These are phyloP conservation scores for Cactoblastis cactorum DNA, from an alignment of 2,888 invertebrate species.

Conservation along the genomic window DNA sequence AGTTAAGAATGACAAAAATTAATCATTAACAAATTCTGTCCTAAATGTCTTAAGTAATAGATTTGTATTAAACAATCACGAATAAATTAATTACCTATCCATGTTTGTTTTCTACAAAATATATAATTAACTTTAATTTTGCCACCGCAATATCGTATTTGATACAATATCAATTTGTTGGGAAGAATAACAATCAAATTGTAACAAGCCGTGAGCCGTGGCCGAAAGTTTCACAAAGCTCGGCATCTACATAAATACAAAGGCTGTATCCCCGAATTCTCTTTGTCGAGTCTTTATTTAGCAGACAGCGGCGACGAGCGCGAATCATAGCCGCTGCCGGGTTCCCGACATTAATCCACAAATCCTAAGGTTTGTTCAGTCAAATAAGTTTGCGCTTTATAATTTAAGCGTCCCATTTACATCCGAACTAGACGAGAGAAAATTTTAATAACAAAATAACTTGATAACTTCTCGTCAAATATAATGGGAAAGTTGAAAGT, in stretches of 20 bases:
- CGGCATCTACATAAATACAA: constrained; percentile 20
- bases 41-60: no score
- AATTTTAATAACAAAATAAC: constrained; percentile 79
- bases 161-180: neutral
- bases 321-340: constrained; percentile 41
- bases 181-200: constrained; percentile 9
- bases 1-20: no score
- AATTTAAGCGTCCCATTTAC: constrained; percentile 72
- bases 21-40: no score
- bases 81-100: no score
- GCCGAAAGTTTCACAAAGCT: constrained; percentile 16
- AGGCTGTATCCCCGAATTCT: constrained; percentile 26
- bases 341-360: constrained; percentile 65
- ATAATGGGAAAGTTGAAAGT: constrained; percentile 77
- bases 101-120: neutral
- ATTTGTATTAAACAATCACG: no score
- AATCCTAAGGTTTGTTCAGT: constrained; percentile 70
- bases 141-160: neutral
- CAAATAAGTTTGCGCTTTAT: constrained; percentile 73
- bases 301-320: constrained; percentile 36
- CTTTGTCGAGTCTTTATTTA: constrained; percentile 22
- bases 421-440: constrained; percentile 68
- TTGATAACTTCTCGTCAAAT: constrained; percentile 76
- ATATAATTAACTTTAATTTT: neutral
- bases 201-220: constrained; percentile 17